phyloP scores from a whole-genome alignment of 2,888 invertebrate genomes.

The Hydriomena furcata region DNA sequence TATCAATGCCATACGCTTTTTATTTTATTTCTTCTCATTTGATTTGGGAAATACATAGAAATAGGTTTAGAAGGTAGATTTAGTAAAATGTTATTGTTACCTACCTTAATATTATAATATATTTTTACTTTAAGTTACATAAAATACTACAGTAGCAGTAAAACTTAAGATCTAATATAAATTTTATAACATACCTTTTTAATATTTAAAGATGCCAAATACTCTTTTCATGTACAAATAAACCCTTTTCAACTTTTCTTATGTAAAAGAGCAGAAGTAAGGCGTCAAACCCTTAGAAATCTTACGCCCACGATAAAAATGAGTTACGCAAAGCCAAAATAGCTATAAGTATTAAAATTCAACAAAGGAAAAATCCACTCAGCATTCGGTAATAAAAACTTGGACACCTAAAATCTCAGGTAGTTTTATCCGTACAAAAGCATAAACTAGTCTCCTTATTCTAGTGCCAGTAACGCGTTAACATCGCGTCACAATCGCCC shows the following conservation, averaged over 20 bases:
- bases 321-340: slow-evolving; percentile 10
- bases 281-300: neutral
- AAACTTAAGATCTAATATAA: too few relatives aligned
- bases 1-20: slow-evolving; percentile 24
- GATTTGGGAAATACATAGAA: neutral
- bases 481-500: too few relatives aligned
- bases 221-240: too few relatives aligned
- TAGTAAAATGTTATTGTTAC: too few relatives aligned
- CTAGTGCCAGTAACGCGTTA: too few relatives aligned
- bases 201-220: too few relatives aligned
- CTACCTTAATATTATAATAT: too few relatives aligned
- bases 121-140: too few relatives aligned
- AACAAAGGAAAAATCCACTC: slow-evolving; percentile 22
- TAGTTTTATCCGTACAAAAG: slow-evolving; percentile 8
- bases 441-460: slow-evolving; percentile 7
- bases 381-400: slow-evolving; percentile 25
- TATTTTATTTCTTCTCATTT: slow-evolving; percentile 1
- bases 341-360: slow-evolving; percentile 19
- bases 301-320: slow-evolving; percentile 7
- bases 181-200: too few relatives aligned
- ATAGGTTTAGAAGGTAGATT: neutral
- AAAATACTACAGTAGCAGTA: too few relatives aligned
- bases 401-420: slow-evolving; percentile 22
- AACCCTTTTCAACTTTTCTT: too few relatives aligned
- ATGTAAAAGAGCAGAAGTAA: too few relatives aligned